A percentile compares a stretch with the other conserved stretches of the same genome.
phyloP scores from a whole-genome alignment of 1,140 invertebrate species.

The Andrena cerasifolii region DNA sequence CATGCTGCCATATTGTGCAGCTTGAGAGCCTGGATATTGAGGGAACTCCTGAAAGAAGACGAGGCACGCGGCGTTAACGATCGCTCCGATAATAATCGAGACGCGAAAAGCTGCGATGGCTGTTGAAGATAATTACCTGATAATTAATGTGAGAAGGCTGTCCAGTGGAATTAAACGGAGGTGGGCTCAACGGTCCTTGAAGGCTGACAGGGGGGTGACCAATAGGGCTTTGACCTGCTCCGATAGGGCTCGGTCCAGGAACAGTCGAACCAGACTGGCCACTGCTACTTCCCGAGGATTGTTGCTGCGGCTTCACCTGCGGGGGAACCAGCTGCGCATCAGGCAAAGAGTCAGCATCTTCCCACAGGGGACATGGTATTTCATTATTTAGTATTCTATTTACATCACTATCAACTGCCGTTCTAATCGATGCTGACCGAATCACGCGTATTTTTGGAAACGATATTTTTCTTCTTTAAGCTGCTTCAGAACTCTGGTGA shows the following conservation, averaged over 20 bases:
- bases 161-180: slow-evolving; percentile 81
- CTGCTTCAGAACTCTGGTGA: slow-evolving; percentile 56
- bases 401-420: slow-evolving; percentile 74
- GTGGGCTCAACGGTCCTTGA: slow-evolving; percentile 81
- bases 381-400: slow-evolving; percentile 73
- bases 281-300: slow-evolving; percentile 82
- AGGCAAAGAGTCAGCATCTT: slow-evolving; percentile 83
- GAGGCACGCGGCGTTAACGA: too few relatives aligned
- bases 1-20: slow-evolving; percentile 88
- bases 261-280: slow-evolving; percentile 78
- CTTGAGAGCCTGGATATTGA: slow-evolving; percentile 80
- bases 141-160: slow-evolving; percentile 84
- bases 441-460: slow-evolving; percentile 12
- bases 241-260: slow-evolving; percentile 80
- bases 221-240: slow-evolving; percentile 83
- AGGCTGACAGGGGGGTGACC: slow-evolving; percentile 84
- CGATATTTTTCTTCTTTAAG: slow-evolving; percentile 30
- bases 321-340: slow-evolving; percentile 84
- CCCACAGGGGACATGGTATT: slow-evolving; percentile 82
- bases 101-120: slow-evolving; percentile 16
- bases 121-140: slow-evolving; percentile 76
- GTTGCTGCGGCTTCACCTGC: slow-evolving; percentile 89
- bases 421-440: slow-evolving; percentile 45
- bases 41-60: slow-evolving; percentile 75
- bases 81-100: neutral